phyloP scores from a whole-genome alignment of 2,113 vertebrate genomes.

The Columbina picui region DNA sequence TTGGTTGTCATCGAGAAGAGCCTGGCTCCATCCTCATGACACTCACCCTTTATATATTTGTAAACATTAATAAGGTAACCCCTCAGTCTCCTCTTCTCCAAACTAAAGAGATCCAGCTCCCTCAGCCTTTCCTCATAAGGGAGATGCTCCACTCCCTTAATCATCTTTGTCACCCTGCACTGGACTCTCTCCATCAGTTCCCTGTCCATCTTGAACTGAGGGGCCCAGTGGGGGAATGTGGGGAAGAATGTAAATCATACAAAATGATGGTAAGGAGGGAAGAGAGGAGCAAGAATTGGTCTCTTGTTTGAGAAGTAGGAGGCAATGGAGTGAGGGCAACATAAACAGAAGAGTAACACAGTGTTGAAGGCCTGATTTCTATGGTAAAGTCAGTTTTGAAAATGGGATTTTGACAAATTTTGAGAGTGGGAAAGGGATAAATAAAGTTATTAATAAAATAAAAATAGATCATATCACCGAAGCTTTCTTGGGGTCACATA shows the following conservation, averaged over 20 bases:
- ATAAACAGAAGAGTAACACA: rapidly evolving
- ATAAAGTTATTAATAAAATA: background rate
- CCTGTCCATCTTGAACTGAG: too few relatives aligned
- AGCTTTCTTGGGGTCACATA: background rate
- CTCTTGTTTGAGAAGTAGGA: background rate
- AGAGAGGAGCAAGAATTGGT: background rate
- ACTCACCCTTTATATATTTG: too few relatives aligned
- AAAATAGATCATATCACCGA: background rate
- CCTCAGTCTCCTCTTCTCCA: too few relatives aligned
- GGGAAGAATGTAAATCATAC: background rate
- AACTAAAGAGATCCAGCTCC: too few relatives aligned
- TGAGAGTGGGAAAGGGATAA: background rate
- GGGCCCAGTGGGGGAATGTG: too few relatives aligned
- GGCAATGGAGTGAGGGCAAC: rapidly evolving
- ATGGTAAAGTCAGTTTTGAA: background rate
- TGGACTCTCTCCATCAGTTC: too few relatives aligned
- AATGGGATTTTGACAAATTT: background rate
- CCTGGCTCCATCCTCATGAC: too few relatives aligned
- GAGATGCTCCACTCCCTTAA: too few relatives aligned
- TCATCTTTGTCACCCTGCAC: too few relatives aligned
- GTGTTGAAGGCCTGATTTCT: background rate
- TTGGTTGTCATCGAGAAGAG: too few relatives aligned
- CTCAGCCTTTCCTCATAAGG: too few relatives aligned
- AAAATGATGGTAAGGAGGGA: background rate
- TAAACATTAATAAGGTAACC: too few relatives aligned